phyloP scores from a whole-genome alignment of 2,797 vertebrate genomes.

The Passerculus sandwichensis region DNA sequence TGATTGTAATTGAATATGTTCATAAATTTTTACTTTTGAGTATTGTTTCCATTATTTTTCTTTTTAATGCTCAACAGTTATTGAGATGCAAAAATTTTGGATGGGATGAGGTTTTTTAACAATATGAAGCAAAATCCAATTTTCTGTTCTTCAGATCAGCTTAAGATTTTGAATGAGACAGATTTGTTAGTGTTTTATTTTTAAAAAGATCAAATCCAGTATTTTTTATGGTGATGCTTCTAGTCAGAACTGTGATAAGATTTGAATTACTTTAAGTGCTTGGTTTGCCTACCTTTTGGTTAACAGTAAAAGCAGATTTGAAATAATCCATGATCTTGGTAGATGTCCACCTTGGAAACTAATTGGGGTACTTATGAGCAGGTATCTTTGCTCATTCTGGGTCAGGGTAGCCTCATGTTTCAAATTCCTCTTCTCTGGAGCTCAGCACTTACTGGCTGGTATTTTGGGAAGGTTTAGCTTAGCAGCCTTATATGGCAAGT shows the following conservation, averaged over 20 bases:
- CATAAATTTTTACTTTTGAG: neutral
- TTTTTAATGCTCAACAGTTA: neutral
- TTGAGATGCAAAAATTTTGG: neutral
- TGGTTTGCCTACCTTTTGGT: neutral
- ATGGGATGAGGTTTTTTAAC: neutral
- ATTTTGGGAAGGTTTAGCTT: neutral
- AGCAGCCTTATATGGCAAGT: neutral
- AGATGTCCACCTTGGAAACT: neutral
- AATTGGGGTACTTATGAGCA: rapidly evolving
- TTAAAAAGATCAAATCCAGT: neutral
- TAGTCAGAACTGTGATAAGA: neutral
- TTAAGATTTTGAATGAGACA: neutral
- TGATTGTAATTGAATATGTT: neutral
- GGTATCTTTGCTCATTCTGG: neutral
- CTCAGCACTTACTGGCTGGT: neutral
- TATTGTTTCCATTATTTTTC: neutral
- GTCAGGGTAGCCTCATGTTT: neutral
- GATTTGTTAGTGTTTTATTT: neutral
- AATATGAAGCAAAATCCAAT: neutral
- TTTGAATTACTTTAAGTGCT: neutral
- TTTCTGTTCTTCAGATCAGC: neutral
- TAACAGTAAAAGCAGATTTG: neutral
- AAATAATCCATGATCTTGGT: neutral
- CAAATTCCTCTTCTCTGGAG: neutral
- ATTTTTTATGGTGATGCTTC: neutral